Evolutionary conservation across 2,888 invertebrate species (phyloP).

Genomic region (Hydraecia micacea): DNA sequence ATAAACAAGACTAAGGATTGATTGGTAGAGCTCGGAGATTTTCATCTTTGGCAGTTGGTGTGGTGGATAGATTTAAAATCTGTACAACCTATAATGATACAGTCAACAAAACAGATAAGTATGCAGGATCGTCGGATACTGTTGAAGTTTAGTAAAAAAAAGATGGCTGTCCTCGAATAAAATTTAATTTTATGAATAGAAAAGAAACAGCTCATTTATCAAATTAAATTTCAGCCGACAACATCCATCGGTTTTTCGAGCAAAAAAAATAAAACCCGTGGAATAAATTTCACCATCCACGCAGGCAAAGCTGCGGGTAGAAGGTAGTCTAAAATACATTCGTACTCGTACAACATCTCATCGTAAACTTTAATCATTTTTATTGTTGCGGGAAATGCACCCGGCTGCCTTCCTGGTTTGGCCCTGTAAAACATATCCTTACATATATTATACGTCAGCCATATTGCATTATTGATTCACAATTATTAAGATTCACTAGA

Average conservation of each 20-base stretch:
- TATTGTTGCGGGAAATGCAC: background rate
- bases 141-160: too few species aligned
- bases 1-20: conserved; percentile 13
- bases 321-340: background rate
- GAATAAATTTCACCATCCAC: background rate
- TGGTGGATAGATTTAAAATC: background rate
- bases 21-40: background rate
- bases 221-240: too few species aligned
- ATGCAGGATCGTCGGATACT: too few species aligned
- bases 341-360: background rate
- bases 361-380: background rate
- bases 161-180: too few species aligned
- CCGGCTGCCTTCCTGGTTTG: background rate
- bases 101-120: too few species aligned
- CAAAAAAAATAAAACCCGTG: too few species aligned
- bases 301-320: too few species aligned
- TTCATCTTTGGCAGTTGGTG: background rate
- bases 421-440: background rate
- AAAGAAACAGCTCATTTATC: too few species aligned
- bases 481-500: background rate
- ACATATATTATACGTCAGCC: background rate
- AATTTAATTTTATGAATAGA: too few species aligned
- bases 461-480: background rate
- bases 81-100: too few species aligned
- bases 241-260: too few species aligned